phyloP scores from a whole-genome alignment of 1,140 invertebrate species.

The Leucophenga varia region DNA sequence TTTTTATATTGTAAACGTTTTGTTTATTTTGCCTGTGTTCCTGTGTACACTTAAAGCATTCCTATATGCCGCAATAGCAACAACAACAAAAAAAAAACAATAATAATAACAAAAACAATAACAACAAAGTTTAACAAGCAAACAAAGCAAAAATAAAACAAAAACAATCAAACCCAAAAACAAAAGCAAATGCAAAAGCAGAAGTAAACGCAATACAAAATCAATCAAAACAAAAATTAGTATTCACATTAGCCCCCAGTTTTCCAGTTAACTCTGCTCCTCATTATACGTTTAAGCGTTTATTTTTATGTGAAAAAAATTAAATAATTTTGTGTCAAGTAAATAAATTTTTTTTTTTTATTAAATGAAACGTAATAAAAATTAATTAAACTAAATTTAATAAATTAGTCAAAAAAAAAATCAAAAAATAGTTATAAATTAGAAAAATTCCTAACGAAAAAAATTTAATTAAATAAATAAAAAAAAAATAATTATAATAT shows the following conservation, averaged over 20 bases:
- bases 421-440: slow-evolving; percentile 7
- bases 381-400: too few relatives aligned
- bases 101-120: slow-evolving; percentile 6
- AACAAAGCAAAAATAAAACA: slow-evolving; percentile 9
- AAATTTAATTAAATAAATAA: slow-evolving; percentile 24
- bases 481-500: slow-evolving; percentile 9
- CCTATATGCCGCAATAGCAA: slow-evolving; percentile 34
- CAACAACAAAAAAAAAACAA: slow-evolving; percentile 4
- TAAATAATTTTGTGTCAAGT: too few relatives aligned
- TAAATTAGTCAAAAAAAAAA: too few relatives aligned
- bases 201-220: slow-evolving; percentile 8
- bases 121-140: slow-evolving; percentile 15
- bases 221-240: slow-evolving; percentile 9
- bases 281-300: too few relatives aligned
- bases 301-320: too few relatives aligned
- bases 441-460: slow-evolving; percentile 25
- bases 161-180: slow-evolving; percentile 13
- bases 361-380: too few relatives aligned
- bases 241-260: slow-evolving; percentile 1
- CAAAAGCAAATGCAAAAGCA: slow-evolving; percentile 9
- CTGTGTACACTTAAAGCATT: slow-evolving; percentile 52
- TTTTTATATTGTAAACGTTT: too few relatives aligned
- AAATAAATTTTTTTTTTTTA: too few relatives aligned
- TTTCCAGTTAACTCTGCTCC: too few relatives aligned
- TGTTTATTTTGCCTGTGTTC: slow-evolving; percentile 50